Evolutionary conservation across 2,113 vertebrate genomes (phyloP), one percentile per base, ranked within the genome.

Genomic region (Vicugna pacos): DNA sequence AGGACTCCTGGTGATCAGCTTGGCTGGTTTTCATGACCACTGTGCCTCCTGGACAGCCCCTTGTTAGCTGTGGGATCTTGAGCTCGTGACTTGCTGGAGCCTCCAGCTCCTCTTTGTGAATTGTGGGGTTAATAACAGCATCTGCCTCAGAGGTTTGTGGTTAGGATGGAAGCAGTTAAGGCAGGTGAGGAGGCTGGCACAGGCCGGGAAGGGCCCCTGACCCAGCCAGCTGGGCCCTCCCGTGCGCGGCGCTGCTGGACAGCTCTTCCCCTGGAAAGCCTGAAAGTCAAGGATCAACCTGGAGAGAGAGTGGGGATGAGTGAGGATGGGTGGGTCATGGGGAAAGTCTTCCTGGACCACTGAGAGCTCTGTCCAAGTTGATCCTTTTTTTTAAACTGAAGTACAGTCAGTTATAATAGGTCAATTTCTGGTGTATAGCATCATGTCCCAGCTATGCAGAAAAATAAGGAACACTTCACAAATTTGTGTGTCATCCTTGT

Each of bases 291-390:
- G 35, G 35, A 35, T 35, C 35, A 35, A 35, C 35, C 35, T 35
- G 35, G 20, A 15, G 32, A 30, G 30, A 30, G 4, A 26, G 26
- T 46, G 38, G 16, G 46, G 42, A 7, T 22, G 38, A 46, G 38
- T n/a, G 52, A 46, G 17, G n/a, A 56, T 28, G 12, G 7, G 46
- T 4, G 50, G 17, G 64, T 38, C 10, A 5, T 8, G 89, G 17
- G 70, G 81, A 79, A 93, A 90, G 48, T 38, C 67, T 95, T 90
- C 48, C 62, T 13, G 20, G n/a, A 14, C 16, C 81, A 19, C n/a
- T 2, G 30, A 67, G 56, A 64, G 38, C 26, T 69, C 46, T 64
- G 32, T 54, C 46, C 35, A 64, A 35, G 35, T 35, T 35, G 35
- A 35, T 35, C 35, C 2, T 35, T 35, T 35, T 35, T 35, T 35